Conservation (phyloP, 2,113 vertebrate species). For the Anarrhichthys ocellatus region DNA sequence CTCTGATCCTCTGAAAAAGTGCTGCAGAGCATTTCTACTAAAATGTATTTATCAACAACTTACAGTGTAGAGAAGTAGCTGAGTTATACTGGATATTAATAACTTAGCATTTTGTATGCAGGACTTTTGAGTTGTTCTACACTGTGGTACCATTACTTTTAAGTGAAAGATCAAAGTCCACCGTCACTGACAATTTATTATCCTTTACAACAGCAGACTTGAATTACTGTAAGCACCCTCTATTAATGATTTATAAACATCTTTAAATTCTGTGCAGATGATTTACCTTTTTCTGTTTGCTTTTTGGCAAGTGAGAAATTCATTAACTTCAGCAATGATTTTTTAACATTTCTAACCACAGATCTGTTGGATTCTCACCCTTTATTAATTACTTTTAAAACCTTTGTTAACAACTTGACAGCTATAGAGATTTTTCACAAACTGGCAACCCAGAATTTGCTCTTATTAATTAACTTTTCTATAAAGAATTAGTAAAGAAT, state of each 20-base stretch:
- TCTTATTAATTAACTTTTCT: not conserved
- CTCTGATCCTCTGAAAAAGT: not conserved
- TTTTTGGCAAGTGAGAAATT: not conserved
- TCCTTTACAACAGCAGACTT: not conserved
- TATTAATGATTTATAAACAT: not conserved
- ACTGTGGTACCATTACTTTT: not conserved
- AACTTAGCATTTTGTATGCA: not conserved
- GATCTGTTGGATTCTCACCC: not conserved
- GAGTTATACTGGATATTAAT: not conserved
- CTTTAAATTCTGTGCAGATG: not conserved
- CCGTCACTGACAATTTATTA: not conserved
- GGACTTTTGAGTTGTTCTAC: not conserved
- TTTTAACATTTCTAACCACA: not conserved
- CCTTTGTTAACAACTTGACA: not conserved
- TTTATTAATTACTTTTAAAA: not conserved
- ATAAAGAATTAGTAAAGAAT: not conserved
- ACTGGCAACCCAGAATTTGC: not conserved
- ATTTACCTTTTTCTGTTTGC: not conserved
- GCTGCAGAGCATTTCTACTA: not conserved
- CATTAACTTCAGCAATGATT: not conserved
- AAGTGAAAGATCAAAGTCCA: not conserved
- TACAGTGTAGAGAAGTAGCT: not conserved
- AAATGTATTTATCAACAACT: not conserved
- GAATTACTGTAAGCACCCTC: not conserved
- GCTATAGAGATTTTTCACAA: not conserved